Conservation (phyloP, 2,888 invertebrate species). For the Drosophila eohydei region DNA sequence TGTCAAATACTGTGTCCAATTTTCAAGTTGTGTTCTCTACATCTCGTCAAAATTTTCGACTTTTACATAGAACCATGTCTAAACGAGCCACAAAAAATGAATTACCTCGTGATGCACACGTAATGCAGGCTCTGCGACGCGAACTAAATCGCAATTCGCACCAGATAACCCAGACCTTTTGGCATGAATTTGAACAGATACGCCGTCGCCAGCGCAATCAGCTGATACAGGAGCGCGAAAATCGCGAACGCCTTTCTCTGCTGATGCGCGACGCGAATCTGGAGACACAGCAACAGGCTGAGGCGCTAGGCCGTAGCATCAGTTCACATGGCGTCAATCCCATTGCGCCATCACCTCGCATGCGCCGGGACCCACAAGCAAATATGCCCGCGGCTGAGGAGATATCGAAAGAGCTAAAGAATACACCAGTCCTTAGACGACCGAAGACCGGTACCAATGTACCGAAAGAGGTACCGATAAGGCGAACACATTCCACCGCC, state of each 20-base stretch:
- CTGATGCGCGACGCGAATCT: conserved; percentile 46
- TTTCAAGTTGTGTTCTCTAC: conserved; percentile 7
- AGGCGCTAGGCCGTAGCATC: conserved; percentile 61
- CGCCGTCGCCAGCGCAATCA: conserved; percentile 52
- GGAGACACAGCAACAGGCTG: conserved; percentile 52
- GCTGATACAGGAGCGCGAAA: conserved; percentile 33
- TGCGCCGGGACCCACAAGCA: conserved; percentile 8
- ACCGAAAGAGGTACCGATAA: background rate
- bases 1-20: conserved; percentile 7
- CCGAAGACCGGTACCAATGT: background rate
- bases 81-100: background rate
- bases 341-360: conserved; percentile 16
- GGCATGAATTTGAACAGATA: conserved; percentile 66
- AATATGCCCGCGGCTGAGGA: background rate
- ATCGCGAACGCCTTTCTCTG: conserved; percentile 40
- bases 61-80: conserved; percentile 39
- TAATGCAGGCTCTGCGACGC: conserved; percentile 34
- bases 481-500: background rate
- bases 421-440: background rate
- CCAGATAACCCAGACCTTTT: conserved; percentile 49
- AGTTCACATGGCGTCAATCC: conserved; percentile 52
- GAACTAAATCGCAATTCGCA: conserved; percentile 52
- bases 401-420: background rate
- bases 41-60: conserved; percentile 37
- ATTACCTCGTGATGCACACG: conserved; percentile 33